Percentiles rank a stretch among this genome's conserved stretches.
Evolutionary conservation across 2,797 vertebrate genomes (phyloP).

Genomic region (Trichosurus vulpecula): DNA sequence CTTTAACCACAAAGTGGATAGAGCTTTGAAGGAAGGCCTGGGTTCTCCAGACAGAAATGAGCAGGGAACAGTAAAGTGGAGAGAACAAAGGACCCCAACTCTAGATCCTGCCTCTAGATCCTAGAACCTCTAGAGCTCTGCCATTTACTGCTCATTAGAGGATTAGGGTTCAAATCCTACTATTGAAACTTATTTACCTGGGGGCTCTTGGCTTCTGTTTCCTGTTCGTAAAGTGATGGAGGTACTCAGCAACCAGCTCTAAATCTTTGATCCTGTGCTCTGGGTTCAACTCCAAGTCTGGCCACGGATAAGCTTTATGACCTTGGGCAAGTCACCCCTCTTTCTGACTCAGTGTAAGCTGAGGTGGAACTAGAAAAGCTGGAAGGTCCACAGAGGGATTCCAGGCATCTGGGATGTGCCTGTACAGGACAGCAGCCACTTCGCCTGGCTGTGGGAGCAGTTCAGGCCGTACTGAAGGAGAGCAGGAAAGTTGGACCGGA

Average conservation of each 20-base stretch:
- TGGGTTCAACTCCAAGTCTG: neutral
- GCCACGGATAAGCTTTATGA: neutral
- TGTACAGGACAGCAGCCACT: neutral
- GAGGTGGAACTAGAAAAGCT: too few species aligned
- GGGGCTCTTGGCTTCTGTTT: too few species aligned
- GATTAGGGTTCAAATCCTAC: neutral
- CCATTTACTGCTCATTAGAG: neutral
- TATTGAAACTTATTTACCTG: neutral
- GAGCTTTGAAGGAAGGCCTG: neutral
- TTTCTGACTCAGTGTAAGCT: neutral
- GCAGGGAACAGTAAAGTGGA: neutral
- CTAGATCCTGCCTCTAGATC: too few species aligned
- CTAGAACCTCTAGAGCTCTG: too few species aligned
- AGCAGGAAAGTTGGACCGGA: neutral
- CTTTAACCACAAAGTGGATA: neutral
- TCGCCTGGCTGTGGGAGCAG: neutral
- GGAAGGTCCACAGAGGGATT: neutral
- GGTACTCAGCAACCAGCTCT: neutral
- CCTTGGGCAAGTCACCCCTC: neutral
- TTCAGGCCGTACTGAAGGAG: neutral
- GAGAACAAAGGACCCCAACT: neutral
- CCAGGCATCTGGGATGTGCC: neutral
- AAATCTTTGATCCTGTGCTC: neutral
- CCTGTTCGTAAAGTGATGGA: neutral
- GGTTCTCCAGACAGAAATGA: neutral